These are phyloP conservation scores for Turritopsis rubra DNA, from an alignment of 30 jellyfish, hydroid and myxozoan species.

Conservation along the genomic window DNA sequence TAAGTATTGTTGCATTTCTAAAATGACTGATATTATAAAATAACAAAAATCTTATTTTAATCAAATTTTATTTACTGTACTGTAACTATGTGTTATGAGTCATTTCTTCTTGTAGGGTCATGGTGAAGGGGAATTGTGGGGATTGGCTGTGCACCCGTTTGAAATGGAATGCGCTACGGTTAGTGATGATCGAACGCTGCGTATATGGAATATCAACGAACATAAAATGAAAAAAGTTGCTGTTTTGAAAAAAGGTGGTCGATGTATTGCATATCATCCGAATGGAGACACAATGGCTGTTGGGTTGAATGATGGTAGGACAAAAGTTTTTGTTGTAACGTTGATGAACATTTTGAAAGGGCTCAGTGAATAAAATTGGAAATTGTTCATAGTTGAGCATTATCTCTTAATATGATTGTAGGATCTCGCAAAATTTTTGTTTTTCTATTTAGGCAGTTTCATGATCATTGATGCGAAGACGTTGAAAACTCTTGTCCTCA, in stretches of 20 bases:
- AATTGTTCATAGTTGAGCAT: no score
- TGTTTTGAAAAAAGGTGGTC: conserved; percentile 81
- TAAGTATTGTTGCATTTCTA: no score
- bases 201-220: conserved; percentile 72
- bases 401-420: no score
- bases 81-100: no score
- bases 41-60: no score
- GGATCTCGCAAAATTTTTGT: background rate
- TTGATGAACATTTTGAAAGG: no score
- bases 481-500: conserved; percentile 59
- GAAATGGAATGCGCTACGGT: conserved; percentile 92
- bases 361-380: no score
- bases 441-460: conserved; percentile 55
- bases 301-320: conserved; percentile 85
- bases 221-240: conserved; percentile 75
- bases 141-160: conserved; percentile 85
- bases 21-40: no score
- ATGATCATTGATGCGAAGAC: conserved; percentile 83
- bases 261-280: conserved; percentile 85
- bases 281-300: conserved; percentile 91
- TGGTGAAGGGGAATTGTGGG: conserved; percentile 99
- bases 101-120: conserved; percentile 77
- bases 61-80: no score
- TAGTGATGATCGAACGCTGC: conserved; percentile 82
- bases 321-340: no score